A percentile compares a stretch with the other conserved stretches of the same genome.
Evolutionary conservation across 2,888 invertebrate species (phyloP).

Genomic region (Caradrina kadenii): DNA sequence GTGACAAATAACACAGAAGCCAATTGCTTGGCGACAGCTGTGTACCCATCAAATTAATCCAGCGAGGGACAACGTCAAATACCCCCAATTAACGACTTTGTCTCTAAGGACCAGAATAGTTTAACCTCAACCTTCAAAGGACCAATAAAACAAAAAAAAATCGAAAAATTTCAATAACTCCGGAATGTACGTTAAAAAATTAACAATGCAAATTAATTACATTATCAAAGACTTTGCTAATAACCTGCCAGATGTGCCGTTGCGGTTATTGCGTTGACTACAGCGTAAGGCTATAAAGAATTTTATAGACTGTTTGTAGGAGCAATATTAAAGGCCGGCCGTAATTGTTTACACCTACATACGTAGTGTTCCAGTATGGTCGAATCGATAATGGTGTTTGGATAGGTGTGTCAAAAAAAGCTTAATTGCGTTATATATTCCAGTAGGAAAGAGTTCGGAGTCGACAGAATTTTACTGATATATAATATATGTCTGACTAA

Average conservation of each 20-base stretch:
- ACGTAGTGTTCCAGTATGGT: constrained; percentile 14
- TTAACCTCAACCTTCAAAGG: constrained; percentile 24
- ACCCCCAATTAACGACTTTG: neutral
- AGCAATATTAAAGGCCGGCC: constrained; percentile 40
- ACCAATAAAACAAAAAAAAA: constrained; percentile 7
- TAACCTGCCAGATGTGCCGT: constrained; percentile 48
- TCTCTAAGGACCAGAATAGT: constrained; percentile 28
- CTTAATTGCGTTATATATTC: neutral
- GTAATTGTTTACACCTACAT: constrained; percentile 39
- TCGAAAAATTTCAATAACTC: constrained; percentile 1
- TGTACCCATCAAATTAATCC: neutral
- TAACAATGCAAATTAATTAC: constrained; percentile 45
- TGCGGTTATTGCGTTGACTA: constrained; percentile 43
- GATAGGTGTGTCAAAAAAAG: constrained; percentile 24
- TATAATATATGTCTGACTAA: no score
- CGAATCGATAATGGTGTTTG: constrained; percentile 32
- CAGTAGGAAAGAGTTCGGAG: neutral
- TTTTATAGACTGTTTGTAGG: constrained; percentile 58
- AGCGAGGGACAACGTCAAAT: neutral
- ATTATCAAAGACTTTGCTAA: constrained; percentile 33
- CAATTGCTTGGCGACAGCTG: neutral
- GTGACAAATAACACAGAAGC: neutral
- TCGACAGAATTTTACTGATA: no score
- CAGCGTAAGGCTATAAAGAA: constrained; percentile 40
- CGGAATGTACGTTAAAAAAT: constrained; percentile 20